Base-by-base conservation (phyloP, 2,113 vertebrate genomes). In the Ariopsis seemanni region DNA sequence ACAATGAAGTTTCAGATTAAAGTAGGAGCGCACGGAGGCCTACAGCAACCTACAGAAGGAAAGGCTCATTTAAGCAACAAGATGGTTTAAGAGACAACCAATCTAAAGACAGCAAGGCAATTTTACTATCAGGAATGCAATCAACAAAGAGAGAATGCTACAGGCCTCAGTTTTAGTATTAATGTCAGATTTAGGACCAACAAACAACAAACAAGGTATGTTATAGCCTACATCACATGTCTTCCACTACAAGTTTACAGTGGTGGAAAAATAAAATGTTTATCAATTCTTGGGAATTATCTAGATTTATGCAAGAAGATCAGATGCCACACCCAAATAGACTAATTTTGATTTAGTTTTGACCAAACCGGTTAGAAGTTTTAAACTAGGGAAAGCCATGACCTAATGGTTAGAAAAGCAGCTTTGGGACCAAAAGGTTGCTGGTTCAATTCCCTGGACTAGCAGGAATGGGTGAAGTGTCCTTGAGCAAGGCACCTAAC, bases 1-100 rank as follows among this genome's bases (percentile, higher is more conserved):
- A 94, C 93, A 93, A 95, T 95, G 95, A 94, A 94, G 93, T 93
- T 93, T 91, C 91, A 94, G 95, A 95, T 95, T 94, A 95, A 95
- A 95, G 92, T 92, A 91, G 91, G 91, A 89, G 4, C 58, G 30
- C 53, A 78, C 50, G 18, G 50, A 84, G 52, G 65, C 65, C 82
- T 57, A 91, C 87, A 72, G 90, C 92, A 87, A 91, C 89, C 87
- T 77, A 18, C 55, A 60, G 57, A 91, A 91, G 90, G 91, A 89
- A 63, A 71, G 92, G 25, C 71, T 15, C 0, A 48, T 87, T 83
- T 89, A 55, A 77, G 48, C 20, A 58, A 17, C n/a, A 81, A 90
- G 92, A 93, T 92, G 92, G 91, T 77, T 14, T 17, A 75, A 80
- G 88, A 89, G 67, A 67, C 78, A 77, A 84, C 53, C 60, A 67